phyloP scores from a whole-genome alignment of 2,797 vertebrate species.

The Tachyglossus aculeatus region DNA sequence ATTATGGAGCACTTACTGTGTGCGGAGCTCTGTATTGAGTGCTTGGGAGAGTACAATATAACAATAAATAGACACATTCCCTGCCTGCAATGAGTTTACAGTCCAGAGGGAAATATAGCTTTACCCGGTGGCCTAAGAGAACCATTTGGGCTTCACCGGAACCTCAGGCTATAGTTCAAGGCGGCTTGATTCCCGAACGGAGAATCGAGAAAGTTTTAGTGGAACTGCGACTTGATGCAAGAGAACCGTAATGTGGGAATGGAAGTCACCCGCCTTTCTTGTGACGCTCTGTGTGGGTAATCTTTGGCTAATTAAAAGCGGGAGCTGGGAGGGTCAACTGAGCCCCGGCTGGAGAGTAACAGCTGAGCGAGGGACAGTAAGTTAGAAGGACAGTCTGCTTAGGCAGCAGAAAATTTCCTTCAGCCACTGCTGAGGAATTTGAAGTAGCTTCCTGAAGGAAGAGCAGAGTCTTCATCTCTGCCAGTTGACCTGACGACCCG shows the following conservation, averaged over 20 bases:
- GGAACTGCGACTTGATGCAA: constrained; percentile 12
- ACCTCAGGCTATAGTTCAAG: constrained; percentile 8
- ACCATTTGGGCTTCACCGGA: constrained; percentile 19
- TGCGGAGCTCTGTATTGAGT: no score
- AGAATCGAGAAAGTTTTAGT: constrained; percentile 10
- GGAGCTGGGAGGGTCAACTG: not conserved
- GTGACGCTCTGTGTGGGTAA: not conserved
- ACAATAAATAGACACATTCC: no score
- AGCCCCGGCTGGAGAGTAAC: not conserved
- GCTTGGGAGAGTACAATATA: no score
- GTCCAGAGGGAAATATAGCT: no score
- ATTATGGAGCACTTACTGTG: no score
- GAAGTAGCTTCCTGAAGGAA: not conserved
- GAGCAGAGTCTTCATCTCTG: not conserved
- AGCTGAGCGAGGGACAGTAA: not conserved
- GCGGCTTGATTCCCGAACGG: constrained; percentile 33
- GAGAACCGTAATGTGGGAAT: no score
- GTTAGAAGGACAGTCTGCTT: not conserved
- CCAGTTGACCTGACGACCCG: not conserved
- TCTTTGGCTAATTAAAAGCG: constrained; percentile 11
- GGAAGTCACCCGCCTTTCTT: no score
- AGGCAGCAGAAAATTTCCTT: not conserved
- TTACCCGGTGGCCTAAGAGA: no score
- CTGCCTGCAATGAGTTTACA: no score
- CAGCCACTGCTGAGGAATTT: not conserved